Conservation (phyloP, 2,888 invertebrate species). For the Amiota minor region DNA sequence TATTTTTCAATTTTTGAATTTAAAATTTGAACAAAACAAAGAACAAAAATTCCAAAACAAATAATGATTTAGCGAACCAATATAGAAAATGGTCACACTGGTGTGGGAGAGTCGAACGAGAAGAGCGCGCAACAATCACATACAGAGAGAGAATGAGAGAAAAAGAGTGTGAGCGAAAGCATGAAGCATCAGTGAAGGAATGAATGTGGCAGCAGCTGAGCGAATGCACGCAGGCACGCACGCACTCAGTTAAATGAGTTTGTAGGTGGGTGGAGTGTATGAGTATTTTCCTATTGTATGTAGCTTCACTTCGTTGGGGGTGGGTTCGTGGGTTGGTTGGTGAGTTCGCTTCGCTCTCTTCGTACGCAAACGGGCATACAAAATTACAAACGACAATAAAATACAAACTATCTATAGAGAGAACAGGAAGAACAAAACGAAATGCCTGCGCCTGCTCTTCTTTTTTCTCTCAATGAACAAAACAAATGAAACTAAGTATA, state of each 20-base stretch:
- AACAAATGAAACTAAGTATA: neutral
- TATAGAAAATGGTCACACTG: neutral
- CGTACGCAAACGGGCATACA: neutral
- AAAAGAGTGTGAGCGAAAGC: neutral
- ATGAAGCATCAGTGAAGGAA: neutral
- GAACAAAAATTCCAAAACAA: neutral
- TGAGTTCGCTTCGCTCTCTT: neutral
- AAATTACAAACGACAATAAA: neutral
- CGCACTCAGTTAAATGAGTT: too few relatives aligned
- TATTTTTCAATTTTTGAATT: neutral
- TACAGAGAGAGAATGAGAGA: neutral
- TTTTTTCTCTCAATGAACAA: neutral
- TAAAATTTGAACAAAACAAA: conserved; percentile 22
- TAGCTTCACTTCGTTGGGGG: neutral
- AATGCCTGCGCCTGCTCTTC: neutral
- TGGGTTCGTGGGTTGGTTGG: neutral
- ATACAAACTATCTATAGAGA: neutral
- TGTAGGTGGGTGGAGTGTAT: neutral
- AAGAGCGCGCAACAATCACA: neutral
- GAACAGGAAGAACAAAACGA: neutral
- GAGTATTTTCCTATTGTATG: neutral
- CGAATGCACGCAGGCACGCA: too few relatives aligned
- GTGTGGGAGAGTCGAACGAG: neutral
- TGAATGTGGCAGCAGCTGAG: neutral
- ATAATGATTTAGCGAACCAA: neutral